A percentile compares a stretch with the other conserved stretches of the same genome.
These are phyloP conservation scores for Lottia scabra DNA, from an alignment of 2,888 invertebrate genomes.

Conservation along the genomic window DNA sequence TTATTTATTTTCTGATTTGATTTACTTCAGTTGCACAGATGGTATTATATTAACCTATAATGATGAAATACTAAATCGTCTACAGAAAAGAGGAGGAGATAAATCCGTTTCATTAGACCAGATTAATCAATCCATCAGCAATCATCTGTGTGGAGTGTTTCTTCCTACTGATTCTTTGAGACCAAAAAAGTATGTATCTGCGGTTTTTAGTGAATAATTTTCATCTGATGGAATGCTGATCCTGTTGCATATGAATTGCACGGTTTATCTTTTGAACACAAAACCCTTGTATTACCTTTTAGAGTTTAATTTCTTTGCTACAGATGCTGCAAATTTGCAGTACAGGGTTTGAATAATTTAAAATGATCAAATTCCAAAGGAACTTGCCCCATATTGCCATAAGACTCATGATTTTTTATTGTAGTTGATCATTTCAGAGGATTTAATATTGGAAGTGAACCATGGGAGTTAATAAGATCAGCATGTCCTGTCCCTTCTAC, in stretches of 20 bases:
- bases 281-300: no score
- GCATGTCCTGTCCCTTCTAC: constrained; percentile 60
- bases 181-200: constrained; percentile 39
- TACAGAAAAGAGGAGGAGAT: constrained; percentile 35
- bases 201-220: no score
- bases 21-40: constrained; percentile 52
- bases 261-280: no score
- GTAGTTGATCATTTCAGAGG: constrained; percentile 32
- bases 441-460: constrained; percentile 60
- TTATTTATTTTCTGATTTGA: not conserved
- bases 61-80: constrained; percentile 54
- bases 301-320: no score
- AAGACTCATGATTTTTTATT: not conserved
- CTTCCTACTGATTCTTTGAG: constrained; percentile 60
- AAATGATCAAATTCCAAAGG: no score
- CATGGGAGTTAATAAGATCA: constrained; percentile 62
- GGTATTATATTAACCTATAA: constrained; percentile 59
- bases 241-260: no score
- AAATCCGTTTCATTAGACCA: constrained; percentile 43
- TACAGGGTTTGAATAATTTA: no score
- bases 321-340: no score
- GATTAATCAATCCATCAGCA: constrained; percentile 60
- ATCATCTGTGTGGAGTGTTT: constrained; percentile 56
- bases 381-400: no score
- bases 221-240: no score